Base-by-base conservation (phyloP, 2,113 vertebrate genomes). In the Grammomys dolichurus region DNA sequence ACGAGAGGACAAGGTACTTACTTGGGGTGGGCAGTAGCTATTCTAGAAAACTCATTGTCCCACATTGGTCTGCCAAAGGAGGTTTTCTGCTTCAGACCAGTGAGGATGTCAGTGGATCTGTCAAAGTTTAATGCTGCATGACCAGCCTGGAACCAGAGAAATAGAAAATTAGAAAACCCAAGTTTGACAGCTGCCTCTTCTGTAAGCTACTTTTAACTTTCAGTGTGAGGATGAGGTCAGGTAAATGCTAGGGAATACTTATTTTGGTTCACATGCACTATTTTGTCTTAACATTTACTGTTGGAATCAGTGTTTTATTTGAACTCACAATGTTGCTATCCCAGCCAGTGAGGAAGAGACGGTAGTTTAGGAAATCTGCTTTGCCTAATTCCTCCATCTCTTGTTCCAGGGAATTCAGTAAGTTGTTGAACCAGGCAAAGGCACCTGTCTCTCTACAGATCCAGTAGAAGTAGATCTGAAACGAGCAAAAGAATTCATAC, bases 381-480 rank as follows among this genome's bases (percentile, higher is more conserved):
- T 99, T 99, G 95, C 99, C 99, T 9, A 98, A 98, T 93, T 99
- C 98, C 0, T 99, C 99, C 99, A 99, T 99, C 98, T 99, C 99
- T 58, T 93, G 98, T 98, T 99, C 99, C 96, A 99, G 98, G 0
- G 99, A 99, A 96, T 98, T 99, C 0, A 99, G 98, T 28, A 99
- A 98, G 97, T 99, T 99, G 0, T 98, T 99, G 96, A 99, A 99
- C 99, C 99, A 99, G 96, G 99, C 98, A 0, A 99, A 99, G 33
- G 99, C 99, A 93, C 98, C 98, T 0, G 99, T 99, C 97, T 99
- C 99, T 69, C 99, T 98, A 96, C 99, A 99, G 51, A 99, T 98
- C 99, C 99, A 99, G 94, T 99, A 99, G 97, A 99, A 99, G 81
- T 99, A 99, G 90, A 99, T 99, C 99, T 99, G 98, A 65, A 97